Evolutionary conservation across 1,140 invertebrate species (phyloP).

Genomic region (Gonioctena quinquepunctata): DNA sequence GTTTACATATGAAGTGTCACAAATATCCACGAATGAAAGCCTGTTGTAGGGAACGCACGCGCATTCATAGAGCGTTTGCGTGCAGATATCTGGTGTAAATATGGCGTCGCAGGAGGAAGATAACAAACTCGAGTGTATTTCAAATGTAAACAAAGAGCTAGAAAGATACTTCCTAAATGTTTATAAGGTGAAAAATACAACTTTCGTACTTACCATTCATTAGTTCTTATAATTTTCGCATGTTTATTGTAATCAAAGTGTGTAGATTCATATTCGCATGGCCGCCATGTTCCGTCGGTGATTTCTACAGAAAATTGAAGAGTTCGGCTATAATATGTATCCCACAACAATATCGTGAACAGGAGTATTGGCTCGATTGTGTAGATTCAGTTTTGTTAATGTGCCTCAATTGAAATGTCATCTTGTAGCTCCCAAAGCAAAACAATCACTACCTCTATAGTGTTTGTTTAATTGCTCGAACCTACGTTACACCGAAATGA

Average conservation of each 20-base stretch:
- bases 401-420: slow-evolving; percentile 28
- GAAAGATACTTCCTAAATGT: slow-evolving; percentile 49
- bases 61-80: slow-evolving; percentile 36
- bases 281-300: slow-evolving; percentile 49
- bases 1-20: not conserved
- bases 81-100: slow-evolving; percentile 52
- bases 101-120: slow-evolving; percentile 52
- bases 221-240: slow-evolving; percentile 49
- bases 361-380: slow-evolving; percentile 25
- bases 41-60: not conserved
- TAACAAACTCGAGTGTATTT: slow-evolving; percentile 48
- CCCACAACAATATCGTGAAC: slow-evolving; percentile 26
- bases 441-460: slow-evolving; percentile 12
- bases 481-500: slow-evolving; percentile 36
- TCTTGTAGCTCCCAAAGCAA: slow-evolving; percentile 14
- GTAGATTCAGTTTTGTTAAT: slow-evolving; percentile 32
- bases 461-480: slow-evolving; percentile 19
- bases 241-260: slow-evolving; percentile 47
- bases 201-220: slow-evolving; percentile 46
- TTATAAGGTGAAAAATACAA: slow-evolving; percentile 51
- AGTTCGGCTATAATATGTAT: slow-evolving; percentile 22
- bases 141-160: slow-evolving; percentile 48
- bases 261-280: slow-evolving; percentile 49
- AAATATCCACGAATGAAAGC: not conserved
- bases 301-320: slow-evolving; percentile 38